Base-by-base conservation (phyloP, 2,888 invertebrate species). In the Apodemia duryi region DNA sequence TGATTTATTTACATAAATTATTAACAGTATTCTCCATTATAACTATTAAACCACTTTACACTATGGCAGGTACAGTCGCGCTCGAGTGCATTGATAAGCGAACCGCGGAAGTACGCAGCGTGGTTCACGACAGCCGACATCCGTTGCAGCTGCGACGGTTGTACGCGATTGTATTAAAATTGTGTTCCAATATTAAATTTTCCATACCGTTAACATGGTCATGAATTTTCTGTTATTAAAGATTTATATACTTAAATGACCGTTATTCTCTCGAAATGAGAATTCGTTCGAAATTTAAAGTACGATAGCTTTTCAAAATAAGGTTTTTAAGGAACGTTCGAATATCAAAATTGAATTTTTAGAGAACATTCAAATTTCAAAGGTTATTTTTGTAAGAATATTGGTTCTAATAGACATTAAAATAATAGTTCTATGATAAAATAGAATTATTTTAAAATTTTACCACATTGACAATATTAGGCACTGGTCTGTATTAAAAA, bases 61-160 rank as follows among this genome's bases (percentile, higher is more conserved):
- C 29, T 54, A 29, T 54, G 54, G 54, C 54, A 54, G 54, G 54
- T 54, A 54, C 54, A 54, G 54, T 32, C 54, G 54, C 54, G 54
- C 28, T 28, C 54, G 54, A 54, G 57, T 51, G 65, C 32, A 64
- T 64, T 64, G 67, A 69, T 67, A 72, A 70, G 69, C 54, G 67
- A 49, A 65, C 62, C 61, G 65, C 71, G 79, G 78, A 78, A 76
- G 70, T 69, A 64, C 68, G 71, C 54, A 71, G 78, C 73, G 74
- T 73, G 74, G 75, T 73, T 71, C 74, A 74, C 74, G 79, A 76
- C 79, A 77, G 75, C 73, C 72, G 68, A 74, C 73, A 75, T 79
- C 79, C 78, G 77, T 65, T 79, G 77, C 79, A 79, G 32, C 54
- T 54, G 54, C 72, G 72, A 65, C 41, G 63, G 63, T 68, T 69